These are phyloP conservation scores for Chrysopa pallens DNA, from an alignment of 1,140 invertebrate species.

Conservation along the genomic window DNA sequence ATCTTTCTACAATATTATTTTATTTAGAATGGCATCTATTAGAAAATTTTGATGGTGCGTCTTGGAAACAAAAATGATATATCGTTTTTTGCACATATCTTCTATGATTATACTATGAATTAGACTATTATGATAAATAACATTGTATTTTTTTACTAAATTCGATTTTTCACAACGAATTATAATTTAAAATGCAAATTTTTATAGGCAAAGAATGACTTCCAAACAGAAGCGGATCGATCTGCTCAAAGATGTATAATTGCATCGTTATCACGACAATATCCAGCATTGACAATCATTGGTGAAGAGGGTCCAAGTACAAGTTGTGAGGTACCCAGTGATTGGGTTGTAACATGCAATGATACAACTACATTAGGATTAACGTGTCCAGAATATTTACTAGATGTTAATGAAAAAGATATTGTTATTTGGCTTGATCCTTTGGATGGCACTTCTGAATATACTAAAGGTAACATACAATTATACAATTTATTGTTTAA, in stretches of 20 bases:
- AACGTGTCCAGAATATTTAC: constrained; percentile 47
- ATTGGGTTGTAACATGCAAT: constrained; percentile 51
- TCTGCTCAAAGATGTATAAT: constrained; percentile 86
- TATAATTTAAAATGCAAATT: constrained; percentile 4
- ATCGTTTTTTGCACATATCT: too few relatives aligned
- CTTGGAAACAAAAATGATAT: too few relatives aligned
- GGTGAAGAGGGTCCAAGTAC: constrained; percentile 65
- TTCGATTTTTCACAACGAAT: not conserved
- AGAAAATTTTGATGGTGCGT: too few relatives aligned
- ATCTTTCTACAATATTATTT: too few relatives aligned
- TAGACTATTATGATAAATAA: too few relatives aligned
- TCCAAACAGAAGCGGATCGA: constrained; percentile 94
- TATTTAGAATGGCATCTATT: too few relatives aligned
- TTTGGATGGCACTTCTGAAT: constrained; percentile 90
- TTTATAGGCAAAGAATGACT: constrained; percentile 70
- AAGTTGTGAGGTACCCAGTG: constrained; percentile 34
- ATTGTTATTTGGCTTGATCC: constrained; percentile 96
- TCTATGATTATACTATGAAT: too few relatives aligned
- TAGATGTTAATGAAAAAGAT: constrained; percentile 45
- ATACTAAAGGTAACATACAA: constrained; percentile 45
- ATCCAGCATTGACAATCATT: constrained; percentile 75
- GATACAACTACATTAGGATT: constrained; percentile 49
- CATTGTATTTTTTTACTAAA: not conserved
- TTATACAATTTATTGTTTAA: too few relatives aligned
- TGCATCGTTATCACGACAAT: constrained; percentile 62